Evolutionary conservation across 2,113 vertebrate genomes (phyloP).

Genomic region (Cryptomyrus ogoouensis): DNA sequence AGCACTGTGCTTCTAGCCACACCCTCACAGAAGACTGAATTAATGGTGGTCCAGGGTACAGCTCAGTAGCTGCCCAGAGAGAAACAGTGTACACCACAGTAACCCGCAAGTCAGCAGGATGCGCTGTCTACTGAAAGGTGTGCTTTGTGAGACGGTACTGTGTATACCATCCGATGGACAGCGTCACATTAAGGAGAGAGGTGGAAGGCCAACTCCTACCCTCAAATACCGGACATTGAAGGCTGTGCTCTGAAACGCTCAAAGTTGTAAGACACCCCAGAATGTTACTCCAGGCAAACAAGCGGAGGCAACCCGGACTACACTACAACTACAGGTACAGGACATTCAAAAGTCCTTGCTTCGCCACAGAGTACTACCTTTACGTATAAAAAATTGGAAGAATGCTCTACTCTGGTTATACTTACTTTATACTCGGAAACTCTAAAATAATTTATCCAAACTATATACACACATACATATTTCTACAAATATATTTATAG

Average conservation of each 20-base stretch:
- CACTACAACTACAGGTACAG: slow-evolving; percentile 46
- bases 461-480: slow-evolving; percentile 54
- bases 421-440: slow-evolving; percentile 63
- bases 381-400: slow-evolving; percentile 70
- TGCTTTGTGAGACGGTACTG: slow-evolving; percentile 51
- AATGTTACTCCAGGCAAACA: slow-evolving; percentile 31
- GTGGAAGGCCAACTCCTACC: slow-evolving; percentile 4
- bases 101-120: slow-evolving; percentile 51
- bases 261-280: slow-evolving; percentile 15
- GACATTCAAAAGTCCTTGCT: slow-evolving; percentile 59
- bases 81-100: slow-evolving; percentile 31
- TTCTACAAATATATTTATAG: slow-evolving; percentile 68
- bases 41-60: not conserved
- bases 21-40: not conserved
- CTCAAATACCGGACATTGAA: slow-evolving; percentile 25
- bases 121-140: slow-evolving; percentile 41
- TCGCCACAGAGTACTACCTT: slow-evolving; percentile 57
- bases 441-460: slow-evolving; percentile 74
- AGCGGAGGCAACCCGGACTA: slow-evolving; percentile 52
- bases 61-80: slow-evolving; percentile 17
- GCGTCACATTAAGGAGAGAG: slow-evolving; percentile 7
- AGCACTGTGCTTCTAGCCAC: slow-evolving; percentile 18
- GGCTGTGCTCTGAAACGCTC: slow-evolving; percentile 14
- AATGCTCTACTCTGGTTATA: slow-evolving; percentile 66
- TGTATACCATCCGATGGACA: slow-evolving; percentile 12